Percentiles rank a stretch among this genome's conserved stretches.
These are phyloP conservation scores for Vanessa cardui DNA, from an alignment of 2,888 invertebrate species.

Conservation along the genomic window DNA sequence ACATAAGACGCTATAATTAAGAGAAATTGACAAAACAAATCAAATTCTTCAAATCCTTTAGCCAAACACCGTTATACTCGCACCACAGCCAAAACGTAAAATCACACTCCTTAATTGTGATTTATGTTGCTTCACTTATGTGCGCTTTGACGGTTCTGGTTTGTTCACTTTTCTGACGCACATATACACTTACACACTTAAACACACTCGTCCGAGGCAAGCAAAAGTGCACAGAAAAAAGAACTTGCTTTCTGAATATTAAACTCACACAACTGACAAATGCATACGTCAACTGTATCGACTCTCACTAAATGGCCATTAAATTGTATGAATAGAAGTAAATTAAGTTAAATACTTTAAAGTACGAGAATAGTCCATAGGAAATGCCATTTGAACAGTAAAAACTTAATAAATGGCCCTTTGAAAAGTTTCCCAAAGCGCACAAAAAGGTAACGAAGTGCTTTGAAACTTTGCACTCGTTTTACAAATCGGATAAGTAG, in stretches of 20 bases:
- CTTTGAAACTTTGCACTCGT: constrained; percentile 38
- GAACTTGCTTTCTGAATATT: background rate
- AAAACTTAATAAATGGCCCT: constrained; percentile 31
- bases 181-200: too few relatives aligned
- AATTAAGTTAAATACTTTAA: background rate
- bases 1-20: too few relatives aligned
- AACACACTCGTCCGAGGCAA: too few relatives aligned
- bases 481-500: constrained; percentile 44
- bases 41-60: too few relatives aligned
- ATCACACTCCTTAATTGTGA: too few relatives aligned
- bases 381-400: constrained; percentile 19
- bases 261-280: background rate
- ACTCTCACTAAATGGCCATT: background rate
- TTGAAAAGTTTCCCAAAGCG: constrained; percentile 17
- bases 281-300: background rate
- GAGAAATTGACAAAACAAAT: too few relatives aligned
- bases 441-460: constrained; percentile 28
- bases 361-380: constrained; percentile 11
- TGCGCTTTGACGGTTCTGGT: too few relatives aligned
- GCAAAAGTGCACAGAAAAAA: too few relatives aligned
- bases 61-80: too few relatives aligned
- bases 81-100: too few relatives aligned
- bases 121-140: too few relatives aligned
- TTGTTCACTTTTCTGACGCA: too few relatives aligned
- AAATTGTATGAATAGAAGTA: background rate